Conservation (phyloP, 2,797 vertebrate species). For the Siniperca scherzeri region DNA sequence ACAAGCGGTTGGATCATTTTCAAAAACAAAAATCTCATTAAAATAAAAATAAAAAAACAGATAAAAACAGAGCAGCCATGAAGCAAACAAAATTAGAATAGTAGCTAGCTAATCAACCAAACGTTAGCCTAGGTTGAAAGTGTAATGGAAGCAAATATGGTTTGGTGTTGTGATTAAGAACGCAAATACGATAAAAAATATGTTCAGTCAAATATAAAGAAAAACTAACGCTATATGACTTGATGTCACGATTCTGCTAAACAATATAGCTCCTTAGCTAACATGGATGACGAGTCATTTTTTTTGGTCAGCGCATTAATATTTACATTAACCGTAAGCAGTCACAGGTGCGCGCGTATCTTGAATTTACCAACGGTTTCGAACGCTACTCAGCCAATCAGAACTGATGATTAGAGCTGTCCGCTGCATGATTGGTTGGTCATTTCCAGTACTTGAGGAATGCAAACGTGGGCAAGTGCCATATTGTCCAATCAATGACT, state of each 20-base stretch:
- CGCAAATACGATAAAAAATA: not conserved
- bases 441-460: conserved; percentile 66
- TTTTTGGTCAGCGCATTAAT: conserved; percentile 18
- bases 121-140: too few species aligned
- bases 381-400: conserved; percentile 54
- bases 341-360: conserved; percentile 28
- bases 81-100: too few species aligned
- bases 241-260: too few species aligned
- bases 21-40: not conserved
- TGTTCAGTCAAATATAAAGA: not conserved
- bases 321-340: conserved; percentile 23
- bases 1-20: not conserved
- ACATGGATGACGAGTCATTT: not conserved
- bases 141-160: not conserved
- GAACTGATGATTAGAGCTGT: rapidly evolving
- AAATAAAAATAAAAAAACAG: too few species aligned
- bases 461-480: conserved; percentile 60
- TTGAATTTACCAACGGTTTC: conserved; percentile 35
- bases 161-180: not conserved
- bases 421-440: conserved; percentile 68
- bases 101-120: not conserved
- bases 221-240: not conserved
- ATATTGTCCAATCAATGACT: conserved; percentile 78
- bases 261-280: not conserved
- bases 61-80: too few species aligned